phyloP scores from a whole-genome alignment of 2,888 invertebrate species.

The Argyra leucocephala region DNA sequence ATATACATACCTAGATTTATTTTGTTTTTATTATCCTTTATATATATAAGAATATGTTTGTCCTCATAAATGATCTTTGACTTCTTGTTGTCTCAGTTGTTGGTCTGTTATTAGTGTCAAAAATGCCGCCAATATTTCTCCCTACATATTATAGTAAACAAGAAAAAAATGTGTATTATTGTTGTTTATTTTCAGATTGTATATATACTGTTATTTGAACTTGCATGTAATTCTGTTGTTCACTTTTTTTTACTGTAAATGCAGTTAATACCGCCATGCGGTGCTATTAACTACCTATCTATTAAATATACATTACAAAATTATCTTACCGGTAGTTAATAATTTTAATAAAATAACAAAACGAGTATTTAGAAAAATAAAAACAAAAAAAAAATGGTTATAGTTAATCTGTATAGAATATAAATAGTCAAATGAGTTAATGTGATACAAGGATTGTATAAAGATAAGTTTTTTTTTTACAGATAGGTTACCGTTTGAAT shows the following conservation, averaged over 20 bases:
- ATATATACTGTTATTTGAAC: no score
- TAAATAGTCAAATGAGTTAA: not conserved
- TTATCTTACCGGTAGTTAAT: not conserved
- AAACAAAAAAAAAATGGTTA: not conserved
- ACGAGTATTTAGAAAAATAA: not conserved
- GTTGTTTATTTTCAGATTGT: no score
- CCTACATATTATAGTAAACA: no score
- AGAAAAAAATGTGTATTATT: no score
- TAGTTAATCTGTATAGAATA: not conserved
- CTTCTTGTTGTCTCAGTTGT: no score
- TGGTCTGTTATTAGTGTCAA: no score
- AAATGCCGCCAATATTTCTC: no score
- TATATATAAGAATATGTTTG: no score
- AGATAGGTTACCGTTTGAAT: not conserved
- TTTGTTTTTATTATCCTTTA: no score
- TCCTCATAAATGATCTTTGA: no score
- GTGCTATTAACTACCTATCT: not conserved
- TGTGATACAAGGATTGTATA: not conserved
- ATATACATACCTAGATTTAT: no score
- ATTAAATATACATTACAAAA: conserved; percentile 3
- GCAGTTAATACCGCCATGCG: not conserved
- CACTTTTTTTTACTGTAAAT: not conserved
- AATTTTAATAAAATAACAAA: not conserved
- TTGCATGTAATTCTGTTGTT: no score
- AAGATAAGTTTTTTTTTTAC: not conserved